Base-by-base conservation (phyloP, 2,888 invertebrate species). In the Epistrophella euchroma region DNA sequence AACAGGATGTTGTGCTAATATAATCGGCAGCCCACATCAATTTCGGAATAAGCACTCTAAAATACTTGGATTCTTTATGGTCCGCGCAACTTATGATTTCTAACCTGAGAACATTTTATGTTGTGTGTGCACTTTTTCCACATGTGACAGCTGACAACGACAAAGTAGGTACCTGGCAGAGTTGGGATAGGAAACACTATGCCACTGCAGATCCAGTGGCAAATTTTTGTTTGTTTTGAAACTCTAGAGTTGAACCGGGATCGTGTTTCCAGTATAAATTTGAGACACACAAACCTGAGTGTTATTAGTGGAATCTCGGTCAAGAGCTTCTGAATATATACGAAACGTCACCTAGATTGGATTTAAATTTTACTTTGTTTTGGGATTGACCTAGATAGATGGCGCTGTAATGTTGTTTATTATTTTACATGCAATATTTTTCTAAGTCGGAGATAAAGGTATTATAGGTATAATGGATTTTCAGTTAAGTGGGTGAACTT, bases 271-370 rank as follows among this genome's bases (percentile, higher is more conserved):
- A 19, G 32, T 22, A 6, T 45, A 9, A 17, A 45, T 9, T 0
- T 0, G 15, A 56, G 35, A 68, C 11, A 19, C 32, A 52, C 32
- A 56, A 58, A 72, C 15, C 32, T 13, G 32, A 71, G 52, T 75
- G 56, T 40, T 37, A 58, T 60, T 68, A 43, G 37, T 66, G n/a
- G 58, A 43, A 81, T 81, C 45, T 85, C 68, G 85, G 85, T 85
- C 85, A 85, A 85, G 85, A 81, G 76, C 73, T 52, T n/a, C 68
- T 73, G 56, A 85, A 85, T 76, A n/a, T n/a, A n/a, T n/a, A 85
- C 62, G 76, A 73, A 70, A 80, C 68, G 83, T 62, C 60, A 52
- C 75, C n/a, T 50, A 47, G 72, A 43, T 47, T 19, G 15, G 45
- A 13, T 47, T 47, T 66, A 13, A 47, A 35, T 40, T 81, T 25